phyloP scores from a whole-genome alignment of 2,888 invertebrate species.

The Oeneis ivallda region DNA sequence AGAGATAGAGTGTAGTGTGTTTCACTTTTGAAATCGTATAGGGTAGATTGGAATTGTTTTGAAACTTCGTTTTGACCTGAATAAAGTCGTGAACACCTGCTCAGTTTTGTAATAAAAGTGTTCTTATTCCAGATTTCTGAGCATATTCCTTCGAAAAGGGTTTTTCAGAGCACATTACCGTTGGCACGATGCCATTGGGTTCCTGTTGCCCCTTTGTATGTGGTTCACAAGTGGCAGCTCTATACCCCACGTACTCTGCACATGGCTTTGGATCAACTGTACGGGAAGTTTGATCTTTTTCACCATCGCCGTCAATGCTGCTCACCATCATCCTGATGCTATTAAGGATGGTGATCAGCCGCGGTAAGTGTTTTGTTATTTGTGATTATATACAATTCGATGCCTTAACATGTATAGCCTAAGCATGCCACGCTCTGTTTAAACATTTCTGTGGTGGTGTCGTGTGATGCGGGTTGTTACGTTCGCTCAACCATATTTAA shows the following conservation, averaged over 20 bases:
- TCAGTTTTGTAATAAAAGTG: conserved; percentile 9
- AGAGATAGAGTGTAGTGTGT: no score
- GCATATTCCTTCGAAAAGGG: conserved; percentile 52
- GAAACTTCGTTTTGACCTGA: background rate
- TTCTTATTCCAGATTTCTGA: conserved; percentile 50
- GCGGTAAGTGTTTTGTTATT: conserved; percentile 42
- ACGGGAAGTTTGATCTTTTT: conserved; percentile 83
- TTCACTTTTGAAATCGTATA: no score
- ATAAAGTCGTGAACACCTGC: conserved; percentile 3
- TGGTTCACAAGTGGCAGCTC: conserved; percentile 56
- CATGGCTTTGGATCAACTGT: conserved; percentile 81
- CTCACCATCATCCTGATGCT: conserved; percentile 90
- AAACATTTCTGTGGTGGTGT: no score
- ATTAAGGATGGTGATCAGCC: conserved; percentile 89
- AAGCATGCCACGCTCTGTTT: no score
- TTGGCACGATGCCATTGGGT: conserved; percentile 61
- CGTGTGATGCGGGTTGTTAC: no score
- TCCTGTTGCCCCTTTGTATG: conserved; percentile 71
- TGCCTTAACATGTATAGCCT: no score
- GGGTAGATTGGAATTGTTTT: background rate
- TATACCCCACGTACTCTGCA: conserved; percentile 55
- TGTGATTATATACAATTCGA: no score
- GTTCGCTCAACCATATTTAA: no score
- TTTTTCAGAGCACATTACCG: conserved; percentile 58
- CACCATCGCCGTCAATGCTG: conserved; percentile 86